phyloP scores from a whole-genome alignment of 2,797 vertebrate species.

The Squalus acanthias region DNA sequence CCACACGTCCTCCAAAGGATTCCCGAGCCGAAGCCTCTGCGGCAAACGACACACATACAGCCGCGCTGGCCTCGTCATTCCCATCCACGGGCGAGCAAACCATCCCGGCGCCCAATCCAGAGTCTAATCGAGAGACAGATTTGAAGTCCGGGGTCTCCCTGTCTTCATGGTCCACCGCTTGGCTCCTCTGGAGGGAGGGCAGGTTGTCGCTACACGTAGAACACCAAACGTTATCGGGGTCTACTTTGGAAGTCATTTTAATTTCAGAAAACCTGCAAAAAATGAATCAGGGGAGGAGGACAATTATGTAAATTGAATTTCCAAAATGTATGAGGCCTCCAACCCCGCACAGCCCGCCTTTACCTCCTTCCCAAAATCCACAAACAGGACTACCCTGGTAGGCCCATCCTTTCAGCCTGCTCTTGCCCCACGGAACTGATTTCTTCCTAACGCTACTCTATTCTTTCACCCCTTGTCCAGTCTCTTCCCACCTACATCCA shows the following conservation, averaged over 20 bases:
- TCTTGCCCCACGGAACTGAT: too few species aligned
- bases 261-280: background rate
- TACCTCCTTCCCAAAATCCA: too few species aligned
- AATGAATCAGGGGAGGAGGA: background rate
- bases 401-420: too few species aligned
- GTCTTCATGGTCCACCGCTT: background rate
- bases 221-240: background rate
- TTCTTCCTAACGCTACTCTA: too few species aligned
- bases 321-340: background rate
- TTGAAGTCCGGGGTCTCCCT: background rate
- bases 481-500: too few species aligned
- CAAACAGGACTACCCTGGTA: too few species aligned
- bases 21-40: background rate
- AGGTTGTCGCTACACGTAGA: background rate
- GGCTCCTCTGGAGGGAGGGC: slow-evolving; percentile 13
- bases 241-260: background rate
- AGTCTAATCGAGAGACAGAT: background rate
- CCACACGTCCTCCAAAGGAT: background rate
- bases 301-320: background rate
- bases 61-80: background rate
- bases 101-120: background rate
- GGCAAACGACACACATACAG: background rate
- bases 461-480: too few species aligned
- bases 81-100: background rate
- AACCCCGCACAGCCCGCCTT: too few species aligned